Base-by-base conservation (phyloP, 92 coral and sea anemone species). In the Zoanthus sociatus region DNA sequence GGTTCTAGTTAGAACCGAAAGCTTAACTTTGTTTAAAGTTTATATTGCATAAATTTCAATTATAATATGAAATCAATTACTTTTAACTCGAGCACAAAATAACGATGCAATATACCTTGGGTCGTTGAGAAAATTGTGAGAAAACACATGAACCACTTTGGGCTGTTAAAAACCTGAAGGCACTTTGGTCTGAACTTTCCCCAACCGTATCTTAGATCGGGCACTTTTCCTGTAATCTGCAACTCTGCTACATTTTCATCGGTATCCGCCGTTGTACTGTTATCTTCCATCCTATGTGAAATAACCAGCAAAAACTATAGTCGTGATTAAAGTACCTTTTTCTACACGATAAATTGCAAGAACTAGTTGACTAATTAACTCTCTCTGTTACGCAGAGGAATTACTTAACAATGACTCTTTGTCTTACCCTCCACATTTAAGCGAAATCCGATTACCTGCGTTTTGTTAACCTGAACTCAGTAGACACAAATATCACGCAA, bases 201-300 rank as follows among this genome's bases (percentile, higher is more conserved):
- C 99, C 99, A 96, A 21, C 99, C 99, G 78, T 84, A 92, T 44
- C 89, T 92, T 7, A 94, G 87, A 10, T 89, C 92, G 17, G 72
- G 72, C 69, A 15, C 20, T 26, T 0, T 26, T 61, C 37, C 73
- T 13, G 6, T 15, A 20, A 33, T 48, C 47, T 44, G 53, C n/a
- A 45, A 5, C 54, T 20, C 51, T 13, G 6, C 58, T 18, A 47
- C 30, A 11, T 61, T 15, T 9, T 9, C 44, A 3, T 45, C 84
- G 2, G 33, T 45, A 0, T 5, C 73, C 11, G 15, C 30, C 12
- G 64, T 4, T 18, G 64, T 5, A 18, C 21, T 61, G 73, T 79
- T 79, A 5, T 64, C 84, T 45, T 79, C 74, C 84, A 79, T 79
- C 37, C 84, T 79, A 33, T 11, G 42, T 67, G 11, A 20, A 31